phyloP scores from a whole-genome alignment of 37 sponge, comb jelly and placozoan genomes.

The Chondrosia reniformis region DNA sequence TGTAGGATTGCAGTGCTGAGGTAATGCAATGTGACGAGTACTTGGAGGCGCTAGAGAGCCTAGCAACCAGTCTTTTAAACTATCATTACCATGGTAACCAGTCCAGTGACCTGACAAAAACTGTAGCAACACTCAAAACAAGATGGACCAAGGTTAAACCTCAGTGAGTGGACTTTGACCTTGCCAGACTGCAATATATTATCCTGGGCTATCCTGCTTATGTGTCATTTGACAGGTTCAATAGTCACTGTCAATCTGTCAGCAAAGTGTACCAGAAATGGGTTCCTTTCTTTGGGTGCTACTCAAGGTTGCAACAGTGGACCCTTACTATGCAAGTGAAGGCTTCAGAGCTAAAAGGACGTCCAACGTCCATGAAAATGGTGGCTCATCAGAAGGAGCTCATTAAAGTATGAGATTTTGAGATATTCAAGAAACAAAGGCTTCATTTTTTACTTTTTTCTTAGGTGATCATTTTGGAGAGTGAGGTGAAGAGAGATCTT shows the following conservation, averaged over 20 bases:
- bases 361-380: slow-evolving; percentile 22
- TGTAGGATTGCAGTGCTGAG: slow-evolving; percentile 30
- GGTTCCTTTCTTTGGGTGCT: slow-evolving; percentile 35
- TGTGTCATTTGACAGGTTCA: slow-evolving; percentile 22
- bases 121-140: slow-evolving; percentile 33
- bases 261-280: slow-evolving; percentile 18
- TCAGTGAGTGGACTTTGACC: slow-evolving; percentile 10
- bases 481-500: background rate
- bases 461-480: background rate
- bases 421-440: background rate
- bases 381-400: slow-evolving; percentile 34
- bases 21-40: background rate
- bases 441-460: background rate
- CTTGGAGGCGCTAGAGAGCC: slow-evolving; percentile 31
- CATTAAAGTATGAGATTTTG: slow-evolving; percentile 34
- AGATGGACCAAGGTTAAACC: slow-evolving; percentile 37
- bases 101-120: slow-evolving; percentile 40
- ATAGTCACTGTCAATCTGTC: slow-evolving; percentile 23
- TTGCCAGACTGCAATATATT: background rate
- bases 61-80: slow-evolving; percentile 38
- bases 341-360: slow-evolving; percentile 54
- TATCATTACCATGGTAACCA: slow-evolving; percentile 30
- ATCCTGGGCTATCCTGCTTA: background rate
- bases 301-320: slow-evolving; percentile 27
- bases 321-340: slow-evolving; percentile 14